These are phyloP conservation scores for Sarcophilus harrisii DNA, from an alignment of 2,797 vertebrate genomes.

Conservation along the genomic window DNA sequence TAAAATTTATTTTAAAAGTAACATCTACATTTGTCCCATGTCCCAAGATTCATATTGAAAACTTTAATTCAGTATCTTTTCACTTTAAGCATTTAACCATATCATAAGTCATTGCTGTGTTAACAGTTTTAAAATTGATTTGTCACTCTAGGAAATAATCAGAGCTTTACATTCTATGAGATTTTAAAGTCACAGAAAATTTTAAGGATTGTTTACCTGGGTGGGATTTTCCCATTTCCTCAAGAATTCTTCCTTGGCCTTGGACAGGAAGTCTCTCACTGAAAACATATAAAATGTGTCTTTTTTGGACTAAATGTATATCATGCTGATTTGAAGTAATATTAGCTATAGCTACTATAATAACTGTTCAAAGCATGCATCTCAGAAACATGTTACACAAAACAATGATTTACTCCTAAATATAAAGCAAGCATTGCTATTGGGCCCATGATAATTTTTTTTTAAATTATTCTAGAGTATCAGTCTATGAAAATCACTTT, in stretches of 20 bases:
- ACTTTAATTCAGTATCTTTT: slow-evolving; percentile 35
- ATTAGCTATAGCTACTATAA: slow-evolving; percentile 13
- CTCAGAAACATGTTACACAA: slow-evolving; percentile 18
- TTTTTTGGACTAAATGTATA: slow-evolving; percentile 50
- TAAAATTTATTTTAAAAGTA: slow-evolving; percentile 23
- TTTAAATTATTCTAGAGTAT: slow-evolving; percentile 54
- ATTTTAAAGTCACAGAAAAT: slow-evolving; percentile 49
- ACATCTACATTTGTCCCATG: neutral
- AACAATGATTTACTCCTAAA: slow-evolving; percentile 41
- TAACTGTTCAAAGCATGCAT: neutral
- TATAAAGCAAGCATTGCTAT: slow-evolving; percentile 77
- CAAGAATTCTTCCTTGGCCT: slow-evolving; percentile 99
- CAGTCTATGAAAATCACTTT: slow-evolving; percentile 68
- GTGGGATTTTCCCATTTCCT: slow-evolving; percentile 98
- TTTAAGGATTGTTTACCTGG: slow-evolving; percentile 88
- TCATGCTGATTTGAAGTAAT: slow-evolving; percentile 37
- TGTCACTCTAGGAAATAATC: slow-evolving; percentile 41
- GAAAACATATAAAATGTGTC: slow-evolving; percentile 78
- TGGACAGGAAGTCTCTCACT: slow-evolving; percentile 99
- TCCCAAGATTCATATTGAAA: neutral
- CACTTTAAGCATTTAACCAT: slow-evolving; percentile 31
- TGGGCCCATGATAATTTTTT: slow-evolving; percentile 35
- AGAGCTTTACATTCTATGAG: slow-evolving; percentile 35
- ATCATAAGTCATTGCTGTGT: slow-evolving; percentile 9
- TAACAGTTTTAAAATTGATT: slow-evolving; percentile 43